Evolutionary conservation across 1,140 invertebrate genomes (phyloP).

Genomic region (Atta colombica): DNA sequence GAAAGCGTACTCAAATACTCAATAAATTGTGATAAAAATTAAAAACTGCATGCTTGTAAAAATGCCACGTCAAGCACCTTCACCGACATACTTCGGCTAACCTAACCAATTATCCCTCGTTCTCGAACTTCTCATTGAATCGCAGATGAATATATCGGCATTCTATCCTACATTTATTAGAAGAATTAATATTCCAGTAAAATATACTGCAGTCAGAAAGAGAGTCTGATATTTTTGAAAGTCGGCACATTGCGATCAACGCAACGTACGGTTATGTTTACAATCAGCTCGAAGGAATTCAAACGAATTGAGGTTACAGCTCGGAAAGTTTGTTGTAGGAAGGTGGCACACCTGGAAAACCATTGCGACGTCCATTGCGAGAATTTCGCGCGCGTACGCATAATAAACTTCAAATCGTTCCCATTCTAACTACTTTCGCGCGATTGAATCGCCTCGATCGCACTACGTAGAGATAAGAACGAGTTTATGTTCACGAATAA

Average conservation of each 20-base stretch:
- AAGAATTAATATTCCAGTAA: no score
- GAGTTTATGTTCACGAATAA: no score
- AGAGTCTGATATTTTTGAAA: not conserved
- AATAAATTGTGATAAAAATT: not conserved
- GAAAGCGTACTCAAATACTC: not conserved
- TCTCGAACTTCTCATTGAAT: not conserved
- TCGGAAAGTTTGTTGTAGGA: not conserved
- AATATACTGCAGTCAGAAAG: not conserved
- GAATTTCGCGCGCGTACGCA: not conserved
- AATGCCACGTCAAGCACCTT: constrained; percentile 13
- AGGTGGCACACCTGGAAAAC: not conserved
- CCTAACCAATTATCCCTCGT: not conserved
- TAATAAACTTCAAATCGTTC: not conserved
- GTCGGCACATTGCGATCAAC: not conserved
- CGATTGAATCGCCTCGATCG: not conserved
- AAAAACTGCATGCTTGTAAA: not conserved
- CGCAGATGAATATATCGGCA: no score
- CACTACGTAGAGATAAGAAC: no score
- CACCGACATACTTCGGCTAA: not conserved
- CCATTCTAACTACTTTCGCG: not conserved
- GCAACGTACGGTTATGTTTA: constrained; percentile 3
- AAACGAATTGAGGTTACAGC: not conserved
- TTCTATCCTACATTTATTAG: no score
- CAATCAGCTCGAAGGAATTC: not conserved
- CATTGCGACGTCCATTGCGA: not conserved